A percentile compares a stretch with the other conserved stretches of the same genome.
Evolutionary conservation across 64 coral and sea anemone genomes (phyloP).

Genomic region (Actinia equina): DNA sequence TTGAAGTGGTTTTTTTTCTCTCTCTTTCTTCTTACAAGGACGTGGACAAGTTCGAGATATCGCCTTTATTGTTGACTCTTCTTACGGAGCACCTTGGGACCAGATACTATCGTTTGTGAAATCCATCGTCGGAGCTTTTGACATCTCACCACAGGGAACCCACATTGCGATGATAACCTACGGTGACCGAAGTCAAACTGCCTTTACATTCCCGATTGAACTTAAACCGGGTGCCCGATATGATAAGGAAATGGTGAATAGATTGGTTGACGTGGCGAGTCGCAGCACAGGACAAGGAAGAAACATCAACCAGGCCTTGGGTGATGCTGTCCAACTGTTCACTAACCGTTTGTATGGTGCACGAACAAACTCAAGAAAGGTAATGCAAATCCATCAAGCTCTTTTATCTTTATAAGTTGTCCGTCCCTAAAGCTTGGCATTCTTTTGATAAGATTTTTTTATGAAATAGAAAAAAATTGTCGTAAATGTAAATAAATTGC

Average conservation of each 20-base stretch:
- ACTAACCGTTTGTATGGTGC: background rate
- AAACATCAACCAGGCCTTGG: conserved; percentile 16
- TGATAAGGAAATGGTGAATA: background rate
- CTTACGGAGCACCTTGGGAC: conserved; percentile 51
- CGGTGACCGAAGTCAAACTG: conserved; percentile 22
- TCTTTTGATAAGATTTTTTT: no score
- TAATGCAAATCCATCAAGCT: background rate
- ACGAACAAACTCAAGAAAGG: conserved; percentile 33
- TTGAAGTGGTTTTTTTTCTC: background rate
- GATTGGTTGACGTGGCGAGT: conserved; percentile 5
- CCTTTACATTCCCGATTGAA: conserved; percentile 39
- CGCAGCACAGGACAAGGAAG: conserved; percentile 22
- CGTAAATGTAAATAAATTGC: background rate
- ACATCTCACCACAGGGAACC: conserved; percentile 69
- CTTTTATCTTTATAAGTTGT: no score
- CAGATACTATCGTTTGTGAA: conserved; percentile 30
- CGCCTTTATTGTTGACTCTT: conserved; percentile 66
- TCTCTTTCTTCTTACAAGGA: background rate
- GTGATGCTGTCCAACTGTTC: conserved; percentile 26
- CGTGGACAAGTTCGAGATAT: conserved; percentile 41
- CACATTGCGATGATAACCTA: conserved; percentile 61
- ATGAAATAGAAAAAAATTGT: no score
- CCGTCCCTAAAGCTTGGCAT: no score
- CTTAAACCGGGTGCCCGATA: conserved; percentile 12
- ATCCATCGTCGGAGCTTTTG: conserved; percentile 30